Evolutionary conservation across 2,113 vertebrate genomes (phyloP).

Genomic region (Sarotherodon lohbergeri): DNA sequence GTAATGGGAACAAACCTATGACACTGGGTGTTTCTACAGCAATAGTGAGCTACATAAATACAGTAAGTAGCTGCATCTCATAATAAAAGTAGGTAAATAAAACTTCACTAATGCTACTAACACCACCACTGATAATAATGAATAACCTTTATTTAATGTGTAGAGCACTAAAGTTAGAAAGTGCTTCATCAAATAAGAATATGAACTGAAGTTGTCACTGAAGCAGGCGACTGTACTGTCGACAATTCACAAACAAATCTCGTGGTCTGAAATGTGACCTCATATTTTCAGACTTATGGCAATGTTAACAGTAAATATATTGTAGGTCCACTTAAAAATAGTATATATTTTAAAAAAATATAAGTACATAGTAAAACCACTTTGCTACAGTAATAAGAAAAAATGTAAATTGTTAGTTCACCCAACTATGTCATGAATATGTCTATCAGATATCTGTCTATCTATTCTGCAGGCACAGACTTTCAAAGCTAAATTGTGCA

Average conservation of each 20-base stretch:
- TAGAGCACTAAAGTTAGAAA: background rate
- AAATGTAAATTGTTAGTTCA: fast-evolving
- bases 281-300: background rate
- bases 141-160: background rate
- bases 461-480: background rate
- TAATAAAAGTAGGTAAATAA: background rate
- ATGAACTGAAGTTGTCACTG: background rate
- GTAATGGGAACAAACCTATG: background rate
- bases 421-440: background rate
- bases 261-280: background rate
- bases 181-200: background rate
- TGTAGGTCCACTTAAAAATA: background rate
- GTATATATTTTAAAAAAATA: background rate
- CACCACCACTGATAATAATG: background rate
- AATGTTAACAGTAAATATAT: background rate
- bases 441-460: background rate
- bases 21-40: background rate
- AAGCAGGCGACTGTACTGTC: background rate
- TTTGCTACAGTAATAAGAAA: background rate
- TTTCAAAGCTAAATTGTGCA: background rate
- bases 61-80: background rate
- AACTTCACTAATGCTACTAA: background rate
- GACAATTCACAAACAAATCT: background rate
- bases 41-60: background rate
- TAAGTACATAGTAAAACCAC: background rate